Percentiles rank a stretch among this genome's conserved stretches.
Evolutionary conservation across 2,113 vertebrate genomes (phyloP).

Genomic region (Rhombomys opimus): DNA sequence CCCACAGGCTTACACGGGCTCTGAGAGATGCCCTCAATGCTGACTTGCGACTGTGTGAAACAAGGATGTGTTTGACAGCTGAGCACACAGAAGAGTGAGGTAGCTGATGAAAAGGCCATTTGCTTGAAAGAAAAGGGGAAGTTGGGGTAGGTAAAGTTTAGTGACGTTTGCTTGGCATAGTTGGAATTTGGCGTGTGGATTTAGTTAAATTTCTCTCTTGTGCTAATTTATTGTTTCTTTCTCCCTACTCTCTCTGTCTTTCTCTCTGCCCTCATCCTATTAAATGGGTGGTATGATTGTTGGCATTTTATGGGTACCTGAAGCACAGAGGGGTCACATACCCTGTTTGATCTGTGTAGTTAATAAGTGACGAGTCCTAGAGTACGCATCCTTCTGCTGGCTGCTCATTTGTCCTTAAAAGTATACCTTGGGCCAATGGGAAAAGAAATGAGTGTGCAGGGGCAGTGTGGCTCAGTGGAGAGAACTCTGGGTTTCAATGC

Average conservation of each 20-base stretch:
- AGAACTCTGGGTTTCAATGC: neutral
- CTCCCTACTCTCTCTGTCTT: neutral
- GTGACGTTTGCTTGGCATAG: neutral
- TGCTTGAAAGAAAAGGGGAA: constrained; percentile 15
- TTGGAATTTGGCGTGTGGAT: constrained; percentile 17
- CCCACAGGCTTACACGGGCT: neutral
- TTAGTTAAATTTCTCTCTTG: constrained; percentile 3
- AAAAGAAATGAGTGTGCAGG: neutral
- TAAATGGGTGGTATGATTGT: neutral
- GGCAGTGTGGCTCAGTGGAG: neutral
- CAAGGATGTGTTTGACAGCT: neutral
- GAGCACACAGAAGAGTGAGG: neutral
- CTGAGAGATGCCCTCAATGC: neutral
- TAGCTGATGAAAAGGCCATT: constrained; percentile 37
- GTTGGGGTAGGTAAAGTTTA: constrained; percentile 4
- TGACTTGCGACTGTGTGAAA: neutral
- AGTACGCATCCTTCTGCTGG: neutral
- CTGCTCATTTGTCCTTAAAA: neutral
- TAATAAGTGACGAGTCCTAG: neutral
- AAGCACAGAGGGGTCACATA: neutral
- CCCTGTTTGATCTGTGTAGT: neutral
- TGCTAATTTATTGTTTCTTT: neutral
- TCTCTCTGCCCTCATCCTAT: neutral
- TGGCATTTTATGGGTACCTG: neutral
- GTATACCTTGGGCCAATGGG: neutral